Evolutionary conservation across 1,140 invertebrate species (phyloP).

Genomic region (Elysia chlorotica): DNA sequence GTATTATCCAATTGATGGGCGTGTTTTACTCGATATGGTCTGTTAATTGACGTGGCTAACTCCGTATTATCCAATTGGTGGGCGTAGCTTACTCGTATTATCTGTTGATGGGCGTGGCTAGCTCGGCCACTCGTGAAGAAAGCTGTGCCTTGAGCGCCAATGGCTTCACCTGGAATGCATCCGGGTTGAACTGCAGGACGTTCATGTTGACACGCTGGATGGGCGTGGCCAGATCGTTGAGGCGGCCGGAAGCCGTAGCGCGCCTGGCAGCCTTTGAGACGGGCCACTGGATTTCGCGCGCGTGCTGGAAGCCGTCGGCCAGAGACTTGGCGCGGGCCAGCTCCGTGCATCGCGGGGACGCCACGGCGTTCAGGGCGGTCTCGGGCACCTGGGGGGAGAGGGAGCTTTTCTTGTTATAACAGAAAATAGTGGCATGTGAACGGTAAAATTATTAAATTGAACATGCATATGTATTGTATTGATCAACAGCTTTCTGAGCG

Average conservation of each 20-base stretch:
- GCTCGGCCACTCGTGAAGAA: constrained; percentile 39
- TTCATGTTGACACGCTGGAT: constrained; percentile 52
- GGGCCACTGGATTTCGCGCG: constrained; percentile 41
- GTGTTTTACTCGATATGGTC: too few relatives aligned
- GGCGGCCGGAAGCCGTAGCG: constrained; percentile 35
- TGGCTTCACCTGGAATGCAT: constrained; percentile 52
- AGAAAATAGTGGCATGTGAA: too few relatives aligned
- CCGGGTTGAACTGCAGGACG: constrained; percentile 55
- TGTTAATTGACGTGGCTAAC: too few relatives aligned
- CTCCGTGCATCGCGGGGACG: constrained; percentile 43
- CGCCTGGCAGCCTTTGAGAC: constrained; percentile 43
- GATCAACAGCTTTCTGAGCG: too few relatives aligned
- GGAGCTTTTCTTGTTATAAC: too few relatives aligned
- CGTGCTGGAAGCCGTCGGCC: constrained; percentile 47
- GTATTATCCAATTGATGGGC: too few relatives aligned
- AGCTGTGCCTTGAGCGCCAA: constrained; percentile 49
- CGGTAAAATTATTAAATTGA: too few relatives aligned
- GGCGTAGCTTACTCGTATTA: constrained; percentile 27
- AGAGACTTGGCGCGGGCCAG: constrained; percentile 42
- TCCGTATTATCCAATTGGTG: constrained; percentile 32
- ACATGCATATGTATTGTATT: too few relatives aligned
- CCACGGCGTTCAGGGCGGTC: constrained; percentile 44
- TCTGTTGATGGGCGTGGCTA: constrained; percentile 46
- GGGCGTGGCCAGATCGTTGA: constrained; percentile 47
- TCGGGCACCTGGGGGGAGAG: constrained; percentile 28